Evolutionary conservation across 2,888 invertebrate species (phyloP), one percentile per base, ranked within the genome.

Genomic region (Incurvaria masculella): DNA sequence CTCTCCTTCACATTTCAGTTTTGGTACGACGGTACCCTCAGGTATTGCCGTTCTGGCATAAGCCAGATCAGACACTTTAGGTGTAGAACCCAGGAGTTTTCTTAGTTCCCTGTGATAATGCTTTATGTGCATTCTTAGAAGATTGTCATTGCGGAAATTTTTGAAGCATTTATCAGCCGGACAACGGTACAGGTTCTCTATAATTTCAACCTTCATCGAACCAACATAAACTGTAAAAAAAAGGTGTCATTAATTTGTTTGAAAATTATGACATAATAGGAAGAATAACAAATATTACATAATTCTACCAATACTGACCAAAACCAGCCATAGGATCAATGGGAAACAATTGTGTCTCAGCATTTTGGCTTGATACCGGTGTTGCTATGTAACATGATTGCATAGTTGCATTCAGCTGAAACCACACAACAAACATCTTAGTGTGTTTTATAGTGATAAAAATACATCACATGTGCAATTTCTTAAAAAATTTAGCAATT

Each of bases 71-170:
- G 90, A 83, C 49, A 94, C 93, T 67, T 93, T 93, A 1, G 93
- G 92, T 0, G 92, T 91, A 1, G 83, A 83, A 2, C 91, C 91
- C 54, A 92, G 71, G 65, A 85, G 64, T 51, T 88, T 86, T 2
- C 84, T 83, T 50, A 89, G 81, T 54, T 92, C 90, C 2, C 87
- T 84, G 69, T 96, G 97, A 67, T 96, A 96, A 66, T 97, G 95
- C 61, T 96, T 96, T 40, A 96, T 89, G 64, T 97, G 97, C 85
- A 94, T 95, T 72, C 91, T 89, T 8, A 97, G 74, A 45, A 96
- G 82, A 53, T 90, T 93, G 62, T 94, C 93, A 63, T 94, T 94
- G 4, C 97, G 83, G 64, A 95, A 97, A 57, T 87, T 89, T 69
- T 97, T 97, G 45, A 82, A 84, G 63, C 97, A 97, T 1, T 87